Evolutionary conservation across 2,888 invertebrate genomes (phyloP).

Genomic region (Seira musarum): DNA sequence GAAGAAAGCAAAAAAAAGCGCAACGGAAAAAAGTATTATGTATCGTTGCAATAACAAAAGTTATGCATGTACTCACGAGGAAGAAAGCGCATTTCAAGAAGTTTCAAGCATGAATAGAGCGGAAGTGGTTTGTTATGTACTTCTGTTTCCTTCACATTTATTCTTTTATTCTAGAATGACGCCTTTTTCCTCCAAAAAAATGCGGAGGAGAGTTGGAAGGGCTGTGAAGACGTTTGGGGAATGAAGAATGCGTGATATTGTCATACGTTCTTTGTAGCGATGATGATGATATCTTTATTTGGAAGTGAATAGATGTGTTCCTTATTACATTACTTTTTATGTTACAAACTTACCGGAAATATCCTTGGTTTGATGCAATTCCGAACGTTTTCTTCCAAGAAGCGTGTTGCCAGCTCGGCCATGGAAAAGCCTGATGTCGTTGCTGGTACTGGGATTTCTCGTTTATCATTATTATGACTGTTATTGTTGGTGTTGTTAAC

Average conservation of each 20-base stretch:
- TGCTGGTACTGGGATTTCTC: slow-evolving; percentile 42
- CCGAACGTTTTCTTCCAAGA: slow-evolving; percentile 68
- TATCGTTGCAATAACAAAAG: too few species aligned
- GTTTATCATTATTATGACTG: slow-evolving; percentile 27
- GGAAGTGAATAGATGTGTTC: not conserved
- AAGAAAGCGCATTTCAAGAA: slow-evolving; percentile 29
- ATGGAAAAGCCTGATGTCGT: slow-evolving; percentile 54
- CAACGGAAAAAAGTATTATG: too few species aligned
- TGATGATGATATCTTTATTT: slow-evolving; percentile 43
- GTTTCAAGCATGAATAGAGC: slow-evolving; percentile 48
- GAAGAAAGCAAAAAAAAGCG: not conserved
- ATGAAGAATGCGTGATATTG: slow-evolving; percentile 14
- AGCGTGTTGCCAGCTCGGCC: slow-evolving; percentile 65
- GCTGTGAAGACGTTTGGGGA: not conserved
- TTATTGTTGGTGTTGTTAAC: too few species aligned
- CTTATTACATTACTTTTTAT: not conserved
- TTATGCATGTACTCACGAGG: not conserved
- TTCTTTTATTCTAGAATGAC: too few species aligned
- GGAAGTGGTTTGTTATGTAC: slow-evolving; percentile 52
- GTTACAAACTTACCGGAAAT: slow-evolving; percentile 66
- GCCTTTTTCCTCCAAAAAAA: slow-evolving; percentile 17
- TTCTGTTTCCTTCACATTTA: slow-evolving; percentile 24
- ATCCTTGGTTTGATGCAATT: slow-evolving; percentile 69
- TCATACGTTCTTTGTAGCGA: too few species aligned
- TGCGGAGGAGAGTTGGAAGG: slow-evolving; percentile 7